These are phyloP conservation scores for Diadophis punctatus DNA, from an alignment of 2,113 vertebrate species.

Conservation along the genomic window DNA sequence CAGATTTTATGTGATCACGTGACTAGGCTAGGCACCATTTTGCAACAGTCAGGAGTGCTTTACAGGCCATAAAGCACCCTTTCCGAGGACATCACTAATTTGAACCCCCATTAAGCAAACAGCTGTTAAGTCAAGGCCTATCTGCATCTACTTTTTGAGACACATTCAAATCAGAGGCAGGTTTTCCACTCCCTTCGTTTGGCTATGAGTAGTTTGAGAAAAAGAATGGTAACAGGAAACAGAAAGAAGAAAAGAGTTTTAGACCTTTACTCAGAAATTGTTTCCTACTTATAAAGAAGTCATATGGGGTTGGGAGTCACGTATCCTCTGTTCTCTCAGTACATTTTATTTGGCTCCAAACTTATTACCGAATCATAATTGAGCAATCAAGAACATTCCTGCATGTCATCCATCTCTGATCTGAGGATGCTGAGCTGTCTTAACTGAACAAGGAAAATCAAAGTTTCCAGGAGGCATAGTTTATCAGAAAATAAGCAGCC, in stretches of 20 bases:
- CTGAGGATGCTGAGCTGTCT: neutral
- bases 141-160: neutral
- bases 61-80: neutral
- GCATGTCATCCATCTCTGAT: neutral
- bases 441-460: neutral
- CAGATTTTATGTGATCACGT: neutral
- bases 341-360: neutral
- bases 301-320: neutral
- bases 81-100: neutral
- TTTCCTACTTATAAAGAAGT: neutral
- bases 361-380: neutral
- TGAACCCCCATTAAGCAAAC: neutral
- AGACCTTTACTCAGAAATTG: neutral
- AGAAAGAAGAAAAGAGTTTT: neutral
- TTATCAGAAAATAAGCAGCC: conserved; percentile 52
- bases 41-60: neutral
- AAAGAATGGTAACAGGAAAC: neutral
- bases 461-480: neutral
- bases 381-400: neutral
- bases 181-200: neutral
- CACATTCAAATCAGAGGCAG: neutral
- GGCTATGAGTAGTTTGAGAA: neutral
- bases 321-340: neutral
- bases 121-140: neutral
- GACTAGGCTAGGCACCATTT: neutral